Evolutionary conservation across 2,113 vertebrate genomes (phyloP).

Genomic region (Albula glossodonta): DNA sequence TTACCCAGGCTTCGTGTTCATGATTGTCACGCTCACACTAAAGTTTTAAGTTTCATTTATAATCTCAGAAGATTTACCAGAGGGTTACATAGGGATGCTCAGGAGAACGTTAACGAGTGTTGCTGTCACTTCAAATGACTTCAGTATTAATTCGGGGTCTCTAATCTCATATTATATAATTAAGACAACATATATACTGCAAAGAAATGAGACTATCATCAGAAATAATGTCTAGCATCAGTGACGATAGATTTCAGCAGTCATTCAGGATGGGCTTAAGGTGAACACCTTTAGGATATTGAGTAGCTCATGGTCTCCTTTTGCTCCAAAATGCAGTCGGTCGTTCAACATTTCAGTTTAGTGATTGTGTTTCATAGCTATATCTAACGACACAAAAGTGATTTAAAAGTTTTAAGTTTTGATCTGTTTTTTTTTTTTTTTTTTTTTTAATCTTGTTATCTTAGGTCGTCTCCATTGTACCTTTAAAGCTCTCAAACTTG

Average conservation of each 20-base stretch:
- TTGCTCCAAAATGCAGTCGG: neutral
- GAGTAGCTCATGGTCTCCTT: too few relatives aligned
- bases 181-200: too few relatives aligned
- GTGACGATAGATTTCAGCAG: neutral
- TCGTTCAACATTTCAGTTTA: neutral
- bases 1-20: neutral
- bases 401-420: neutral
- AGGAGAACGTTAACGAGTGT: too few relatives aligned
- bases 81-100: neutral
- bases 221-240: too few relatives aligned
- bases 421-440: neutral
- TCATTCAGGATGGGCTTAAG: neutral
- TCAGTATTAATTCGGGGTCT: too few relatives aligned
- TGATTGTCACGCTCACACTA: neutral
- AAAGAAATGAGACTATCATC: too few relatives aligned
- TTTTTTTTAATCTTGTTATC: too few relatives aligned
- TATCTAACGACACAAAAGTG: neutral
- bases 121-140: too few relatives aligned
- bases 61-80: neutral
- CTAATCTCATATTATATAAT: too few relatives aligned
- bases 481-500: too few relatives aligned
- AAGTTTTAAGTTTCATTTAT: neutral
- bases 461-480: neutral
- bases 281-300: neutral
- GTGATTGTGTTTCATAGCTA: neutral